phyloP scores from a whole-genome alignment of 2,888 invertebrate species.

The Barypeithes pellucidus region DNA sequence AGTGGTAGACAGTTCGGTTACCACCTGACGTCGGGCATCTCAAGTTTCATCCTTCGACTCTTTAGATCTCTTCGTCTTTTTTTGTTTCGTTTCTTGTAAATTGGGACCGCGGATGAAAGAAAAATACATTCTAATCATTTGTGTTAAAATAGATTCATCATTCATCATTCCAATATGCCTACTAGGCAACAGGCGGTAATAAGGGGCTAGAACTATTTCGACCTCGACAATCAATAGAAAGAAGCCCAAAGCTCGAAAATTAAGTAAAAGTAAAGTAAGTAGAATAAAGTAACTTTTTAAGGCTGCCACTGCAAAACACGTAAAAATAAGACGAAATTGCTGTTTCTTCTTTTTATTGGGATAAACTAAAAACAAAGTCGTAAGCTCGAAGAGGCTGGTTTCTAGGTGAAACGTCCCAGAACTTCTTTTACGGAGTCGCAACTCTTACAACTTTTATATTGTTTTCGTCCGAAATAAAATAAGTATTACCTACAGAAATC shows the following conservation, averaged over 20 bases:
- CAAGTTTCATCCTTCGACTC: slow-evolving; percentile 24
- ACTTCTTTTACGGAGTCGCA: not conserved
- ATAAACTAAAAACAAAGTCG: slow-evolving; percentile 6
- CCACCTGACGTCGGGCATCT: slow-evolving; percentile 59
- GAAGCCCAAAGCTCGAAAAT: too few relatives aligned
- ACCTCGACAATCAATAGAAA: too few relatives aligned
- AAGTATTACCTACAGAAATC: not conserved
- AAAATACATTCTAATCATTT: too few relatives aligned
- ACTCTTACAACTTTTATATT: slow-evolving; percentile 4
- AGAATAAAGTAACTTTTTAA: too few relatives aligned
- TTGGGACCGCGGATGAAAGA: too few relatives aligned
- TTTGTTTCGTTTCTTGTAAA: not conserved
- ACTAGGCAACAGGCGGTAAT: too few relatives aligned
- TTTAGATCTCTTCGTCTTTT: slow-evolving; percentile 18
- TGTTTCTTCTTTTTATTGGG: not conserved
- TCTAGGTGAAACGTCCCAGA: slow-evolving; percentile 1
- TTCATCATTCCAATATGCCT: too few relatives aligned
- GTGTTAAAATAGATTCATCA: too few relatives aligned
- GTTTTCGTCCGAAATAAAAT: slow-evolving; percentile 1
- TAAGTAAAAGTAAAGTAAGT: too few relatives aligned
- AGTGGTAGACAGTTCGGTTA: slow-evolving; percentile 54
- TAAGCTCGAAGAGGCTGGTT: slow-evolving; percentile 14
- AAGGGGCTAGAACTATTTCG: too few relatives aligned
- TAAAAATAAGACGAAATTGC: not conserved
- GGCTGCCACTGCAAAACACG: not conserved